These are phyloP conservation scores for Dasyornis broadbenti DNA, from an alignment of 2,113 vertebrate species.

Conservation along the genomic window DNA sequence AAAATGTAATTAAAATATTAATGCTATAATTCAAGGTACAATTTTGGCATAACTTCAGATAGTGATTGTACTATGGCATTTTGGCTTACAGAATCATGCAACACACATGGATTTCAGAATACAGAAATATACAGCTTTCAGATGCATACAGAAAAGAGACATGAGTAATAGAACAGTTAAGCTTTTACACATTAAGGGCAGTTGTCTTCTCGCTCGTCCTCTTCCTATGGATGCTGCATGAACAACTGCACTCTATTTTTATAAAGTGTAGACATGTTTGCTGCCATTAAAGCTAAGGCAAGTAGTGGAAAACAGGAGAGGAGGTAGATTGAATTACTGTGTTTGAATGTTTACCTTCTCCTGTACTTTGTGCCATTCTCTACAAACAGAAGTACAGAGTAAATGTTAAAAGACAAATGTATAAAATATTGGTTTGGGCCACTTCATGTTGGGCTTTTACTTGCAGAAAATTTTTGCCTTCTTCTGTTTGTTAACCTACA, in stretches of 20 bases:
- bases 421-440: not conserved
- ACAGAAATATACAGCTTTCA: slow-evolving; percentile 1
- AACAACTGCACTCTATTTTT: slow-evolving; percentile 67
- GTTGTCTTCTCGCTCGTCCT: not conserved
- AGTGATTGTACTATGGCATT: not conserved
- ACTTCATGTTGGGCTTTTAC: not conserved
- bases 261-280: slow-evolving; percentile 21
- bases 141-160: not conserved
- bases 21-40: not conserved
- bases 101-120: not conserved
- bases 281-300: slow-evolving; percentile 32
- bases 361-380: not conserved
- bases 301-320: slow-evolving; percentile 10
- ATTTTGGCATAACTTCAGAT: not conserved
- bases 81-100: slow-evolving; percentile 6
- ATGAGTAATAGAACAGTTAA: not conserved
- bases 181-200: not conserved
- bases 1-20: slow-evolving; percentile 31
- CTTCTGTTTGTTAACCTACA: not conserved
- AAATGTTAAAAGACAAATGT: not conserved
- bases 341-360: slow-evolving; percentile 5
- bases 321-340: slow-evolving; percentile 36
- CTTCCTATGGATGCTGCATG: not conserved
- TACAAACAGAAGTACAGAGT: not conserved
- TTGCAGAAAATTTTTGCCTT: not conserved